A percentile compares a stretch with the other conserved stretches of the same genome.
These are phyloP conservation scores for Grallaria varia DNA, from an alignment of 2,113 vertebrate species.

Conservation along the genomic window DNA sequence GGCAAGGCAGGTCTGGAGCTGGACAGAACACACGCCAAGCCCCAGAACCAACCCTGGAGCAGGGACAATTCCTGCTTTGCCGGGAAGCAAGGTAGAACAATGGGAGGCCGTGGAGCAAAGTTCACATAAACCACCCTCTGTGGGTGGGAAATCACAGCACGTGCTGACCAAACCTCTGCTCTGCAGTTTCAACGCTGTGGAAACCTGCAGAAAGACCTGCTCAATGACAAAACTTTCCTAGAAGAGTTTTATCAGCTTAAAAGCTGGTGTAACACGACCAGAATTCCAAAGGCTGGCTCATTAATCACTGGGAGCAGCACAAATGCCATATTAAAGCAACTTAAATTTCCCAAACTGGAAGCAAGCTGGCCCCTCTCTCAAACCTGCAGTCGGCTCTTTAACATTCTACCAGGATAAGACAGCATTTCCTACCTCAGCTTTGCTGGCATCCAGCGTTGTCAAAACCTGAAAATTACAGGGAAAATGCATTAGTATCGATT, in stretches of 20 bases:
- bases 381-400: not conserved
- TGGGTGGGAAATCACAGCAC: not conserved
- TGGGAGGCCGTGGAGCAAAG: not conserved
- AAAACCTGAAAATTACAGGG: constrained; percentile 70
- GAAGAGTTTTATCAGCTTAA: not conserved
- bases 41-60: not conserved
- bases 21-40: not conserved
- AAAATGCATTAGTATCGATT: constrained; percentile 70
- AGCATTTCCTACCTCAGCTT: constrained; percentile 70
- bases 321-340: not conserved
- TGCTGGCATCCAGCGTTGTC: constrained; percentile 14
- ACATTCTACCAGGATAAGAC: not conserved
- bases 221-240: not conserved
- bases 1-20: not conserved
- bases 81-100: not conserved
- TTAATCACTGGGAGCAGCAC: not conserved
- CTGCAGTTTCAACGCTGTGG: not conserved
- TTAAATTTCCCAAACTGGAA: not conserved
- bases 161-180: not conserved
- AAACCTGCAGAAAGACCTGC: not conserved
- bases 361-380: not conserved
- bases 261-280: not conserved
- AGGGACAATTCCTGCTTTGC: not conserved
- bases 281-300: not conserved
- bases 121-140: not conserved